These are phyloP conservation scores for Platycercus adscitus DNA, from an alignment of 2,113 vertebrate genomes.

Conservation along the genomic window DNA sequence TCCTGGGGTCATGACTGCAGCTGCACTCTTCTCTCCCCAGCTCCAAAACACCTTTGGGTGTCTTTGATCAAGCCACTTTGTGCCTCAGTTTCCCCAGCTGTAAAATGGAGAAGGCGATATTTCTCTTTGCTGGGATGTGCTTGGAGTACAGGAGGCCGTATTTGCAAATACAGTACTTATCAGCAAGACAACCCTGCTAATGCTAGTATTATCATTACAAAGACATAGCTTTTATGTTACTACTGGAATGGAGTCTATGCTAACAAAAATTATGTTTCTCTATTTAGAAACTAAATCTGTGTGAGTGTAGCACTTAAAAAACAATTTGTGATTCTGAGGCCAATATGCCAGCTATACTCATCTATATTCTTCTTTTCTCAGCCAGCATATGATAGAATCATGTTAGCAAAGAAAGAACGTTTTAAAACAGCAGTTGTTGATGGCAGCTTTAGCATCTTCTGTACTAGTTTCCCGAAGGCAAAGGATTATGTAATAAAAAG, in stretches of 20 bases:
- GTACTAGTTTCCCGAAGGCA: neutral
- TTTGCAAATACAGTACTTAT: neutral
- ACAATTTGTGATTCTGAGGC: neutral
- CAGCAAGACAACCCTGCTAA: neutral
- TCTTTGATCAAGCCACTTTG: neutral
- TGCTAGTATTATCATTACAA: neutral
- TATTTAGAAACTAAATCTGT: neutral
- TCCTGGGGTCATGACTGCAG: rapidly evolving
- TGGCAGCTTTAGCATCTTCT: neutral
- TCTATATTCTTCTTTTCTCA: neutral
- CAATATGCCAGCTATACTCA: neutral
- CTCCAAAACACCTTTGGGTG: neutral
- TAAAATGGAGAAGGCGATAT: neutral
- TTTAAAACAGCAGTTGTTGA: neutral
- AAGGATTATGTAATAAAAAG: neutral
- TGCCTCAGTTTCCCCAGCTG: neutral
- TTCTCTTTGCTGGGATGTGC: neutral
- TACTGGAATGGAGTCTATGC: neutral
- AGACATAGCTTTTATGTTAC: neutral
- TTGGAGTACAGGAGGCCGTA: neutral
- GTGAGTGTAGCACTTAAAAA: neutral
- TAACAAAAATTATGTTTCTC: neutral
- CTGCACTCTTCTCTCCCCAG: neutral
- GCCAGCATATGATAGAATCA: neutral
- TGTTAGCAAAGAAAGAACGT: neutral